phyloP scores from a whole-genome alignment of 2,113 vertebrate genomes.

The Brachirus orientalis region DNA sequence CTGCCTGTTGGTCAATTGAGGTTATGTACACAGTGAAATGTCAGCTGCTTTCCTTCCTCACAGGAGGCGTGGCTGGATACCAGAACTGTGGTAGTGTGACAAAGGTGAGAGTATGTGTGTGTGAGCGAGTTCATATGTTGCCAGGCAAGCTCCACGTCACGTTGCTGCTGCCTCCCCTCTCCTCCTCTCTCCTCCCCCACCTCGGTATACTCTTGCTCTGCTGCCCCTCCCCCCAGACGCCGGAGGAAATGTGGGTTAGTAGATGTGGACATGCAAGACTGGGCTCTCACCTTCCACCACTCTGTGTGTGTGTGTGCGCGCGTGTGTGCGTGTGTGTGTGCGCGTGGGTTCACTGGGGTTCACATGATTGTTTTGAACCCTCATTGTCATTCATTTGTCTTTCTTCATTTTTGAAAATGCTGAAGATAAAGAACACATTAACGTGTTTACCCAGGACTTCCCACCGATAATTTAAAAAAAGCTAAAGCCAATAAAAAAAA shows the following conservation, averaged over 20 bases:
- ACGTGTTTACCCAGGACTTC: no score
- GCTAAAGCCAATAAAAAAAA: no score
- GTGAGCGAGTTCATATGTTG: slow-evolving; percentile 12
- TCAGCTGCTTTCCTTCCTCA: slow-evolving; percentile 26
- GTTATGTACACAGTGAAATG: slow-evolving; percentile 69
- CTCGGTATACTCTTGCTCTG: not conserved
- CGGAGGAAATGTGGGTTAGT: slow-evolving; percentile 51
- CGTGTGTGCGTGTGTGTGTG: slow-evolving; percentile 3
- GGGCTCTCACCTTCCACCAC: slow-evolving; percentile 17
- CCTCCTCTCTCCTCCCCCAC: slow-evolving; percentile 30
- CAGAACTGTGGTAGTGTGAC: slow-evolving; percentile 68
- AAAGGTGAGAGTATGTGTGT: slow-evolving; percentile 60
- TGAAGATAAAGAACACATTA: no score
- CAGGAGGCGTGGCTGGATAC: slow-evolving; percentile 36
- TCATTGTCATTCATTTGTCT: not conserved
- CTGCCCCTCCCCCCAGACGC: slow-evolving; percentile 42
- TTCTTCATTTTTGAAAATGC: no score
- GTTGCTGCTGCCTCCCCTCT: slow-evolving; percentile 7
- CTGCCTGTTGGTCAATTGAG: slow-evolving; percentile 34
- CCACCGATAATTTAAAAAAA: no score
- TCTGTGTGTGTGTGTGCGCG: slow-evolving; percentile 12
- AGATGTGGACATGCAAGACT: slow-evolving; percentile 43
- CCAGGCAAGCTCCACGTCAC: slow-evolving; percentile 26
- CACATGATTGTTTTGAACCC: slow-evolving; percentile 27
- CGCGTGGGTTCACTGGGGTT: slow-evolving; percentile 7